Evolutionary conservation across 2,888 invertebrate genomes (phyloP).

Genomic region (Eucera pruinosa): DNA sequence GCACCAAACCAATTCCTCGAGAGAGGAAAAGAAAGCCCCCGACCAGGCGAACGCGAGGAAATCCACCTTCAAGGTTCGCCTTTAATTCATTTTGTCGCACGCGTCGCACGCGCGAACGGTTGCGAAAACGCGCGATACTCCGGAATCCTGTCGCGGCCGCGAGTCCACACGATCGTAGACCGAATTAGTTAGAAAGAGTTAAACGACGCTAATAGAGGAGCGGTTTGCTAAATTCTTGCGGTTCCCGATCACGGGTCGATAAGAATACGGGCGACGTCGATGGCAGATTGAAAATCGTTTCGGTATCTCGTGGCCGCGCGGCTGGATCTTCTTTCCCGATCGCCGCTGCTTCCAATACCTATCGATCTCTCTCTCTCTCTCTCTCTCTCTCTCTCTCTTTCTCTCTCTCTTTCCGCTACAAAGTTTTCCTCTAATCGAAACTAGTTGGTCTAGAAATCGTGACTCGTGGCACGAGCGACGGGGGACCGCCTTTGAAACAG

Average conservation of each 20-base stretch:
- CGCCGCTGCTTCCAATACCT: neutral
- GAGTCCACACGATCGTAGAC: no score
- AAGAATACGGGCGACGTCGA: neutral
- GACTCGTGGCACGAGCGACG: neutral
- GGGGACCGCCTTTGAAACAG: slow-evolving; percentile 21
- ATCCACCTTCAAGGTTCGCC: slow-evolving; percentile 29
- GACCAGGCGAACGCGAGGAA: neutral
- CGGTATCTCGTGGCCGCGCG: neutral
- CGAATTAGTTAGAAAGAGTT: no score
- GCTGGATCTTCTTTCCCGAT: neutral
- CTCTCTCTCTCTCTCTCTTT: no score
- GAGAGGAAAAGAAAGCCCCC: slow-evolving; percentile 3
- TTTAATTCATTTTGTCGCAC: neutral
- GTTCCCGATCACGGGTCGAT: neutral
- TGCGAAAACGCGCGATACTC: no score
- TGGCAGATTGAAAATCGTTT: neutral
- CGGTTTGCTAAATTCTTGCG: neutral
- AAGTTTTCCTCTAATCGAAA: neutral
- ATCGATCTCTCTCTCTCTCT: no score
- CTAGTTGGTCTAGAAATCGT: neutral
- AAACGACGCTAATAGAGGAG: slow-evolving; percentile 1
- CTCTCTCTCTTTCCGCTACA: no score
- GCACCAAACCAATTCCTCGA: slow-evolving; percentile 1
- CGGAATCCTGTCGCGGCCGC: no score
- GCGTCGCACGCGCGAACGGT: no score